Conservation (phyloP, 2,113 vertebrate genomes). For the Aythya baeri region DNA sequence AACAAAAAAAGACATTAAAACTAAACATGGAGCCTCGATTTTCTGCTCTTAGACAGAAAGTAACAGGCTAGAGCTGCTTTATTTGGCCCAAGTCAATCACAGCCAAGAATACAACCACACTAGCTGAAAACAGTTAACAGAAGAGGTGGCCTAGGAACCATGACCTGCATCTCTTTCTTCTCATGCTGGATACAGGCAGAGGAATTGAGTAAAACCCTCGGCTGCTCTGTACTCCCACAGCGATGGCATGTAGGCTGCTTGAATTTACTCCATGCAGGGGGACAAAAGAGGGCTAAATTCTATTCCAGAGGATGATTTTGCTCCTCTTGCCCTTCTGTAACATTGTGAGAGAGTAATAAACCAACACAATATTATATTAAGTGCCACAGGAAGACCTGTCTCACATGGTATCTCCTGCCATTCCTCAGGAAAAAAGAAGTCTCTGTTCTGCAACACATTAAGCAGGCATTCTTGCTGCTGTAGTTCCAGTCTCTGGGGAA, state of each 20-base stretch:
- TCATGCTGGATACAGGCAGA: not conserved
- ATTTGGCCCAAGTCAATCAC: not conserved
- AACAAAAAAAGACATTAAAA: not conserved
- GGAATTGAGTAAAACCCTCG: not conserved
- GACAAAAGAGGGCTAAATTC: not conserved
- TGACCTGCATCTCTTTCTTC: not conserved
- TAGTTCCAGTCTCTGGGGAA: not conserved
- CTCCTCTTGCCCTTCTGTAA: not conserved
- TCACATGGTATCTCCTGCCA: not conserved
- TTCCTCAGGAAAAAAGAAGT: not conserved
- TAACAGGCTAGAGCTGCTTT: not conserved
- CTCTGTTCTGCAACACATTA: not conserved
- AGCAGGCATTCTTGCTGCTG: not conserved
- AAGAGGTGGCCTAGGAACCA: not conserved
- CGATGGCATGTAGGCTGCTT: not conserved
- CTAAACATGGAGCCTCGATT: not conserved
- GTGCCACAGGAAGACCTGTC: not conserved
- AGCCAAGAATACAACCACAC: not conserved
- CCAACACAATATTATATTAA: not conserved
- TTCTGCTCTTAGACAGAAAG: not conserved
- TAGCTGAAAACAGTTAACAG: not conserved
- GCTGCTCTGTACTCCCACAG: not conserved
- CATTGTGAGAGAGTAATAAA: not conserved
- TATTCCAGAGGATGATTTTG: not conserved
- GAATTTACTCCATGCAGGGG: not conserved